Conservation (phyloP, 2,888 invertebrate species). For the Phortica magna region DNA sequence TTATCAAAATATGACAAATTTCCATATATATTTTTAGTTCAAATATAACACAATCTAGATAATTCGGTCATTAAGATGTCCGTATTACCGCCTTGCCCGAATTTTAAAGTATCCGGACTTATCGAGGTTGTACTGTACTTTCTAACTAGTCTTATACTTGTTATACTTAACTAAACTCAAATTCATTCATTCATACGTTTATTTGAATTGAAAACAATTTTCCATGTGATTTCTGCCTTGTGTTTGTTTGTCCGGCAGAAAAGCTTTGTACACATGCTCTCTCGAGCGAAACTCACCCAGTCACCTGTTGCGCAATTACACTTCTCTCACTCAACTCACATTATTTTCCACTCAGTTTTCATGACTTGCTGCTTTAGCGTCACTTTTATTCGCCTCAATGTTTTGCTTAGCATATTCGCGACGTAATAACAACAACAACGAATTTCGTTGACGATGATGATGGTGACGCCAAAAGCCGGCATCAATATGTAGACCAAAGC, state of each 20-base stretch:
- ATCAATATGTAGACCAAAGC: not conserved
- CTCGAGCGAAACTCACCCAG: not conserved
- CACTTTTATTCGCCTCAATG: constrained; percentile 10
- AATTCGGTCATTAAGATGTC: too few species aligned
- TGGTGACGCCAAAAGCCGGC: constrained; percentile 15
- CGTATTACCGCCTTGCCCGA: too few species aligned
- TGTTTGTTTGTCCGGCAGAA: not conserved
- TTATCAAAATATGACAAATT: too few species aligned
- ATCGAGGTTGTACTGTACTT: too few species aligned
- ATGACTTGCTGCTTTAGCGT: not conserved
- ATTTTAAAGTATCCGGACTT: too few species aligned
- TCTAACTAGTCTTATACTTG: too few species aligned
- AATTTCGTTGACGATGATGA: not conserved
- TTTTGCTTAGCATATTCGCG: constrained; percentile 30
- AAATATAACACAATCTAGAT: too few species aligned
- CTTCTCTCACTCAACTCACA: not conserved
- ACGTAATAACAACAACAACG: constrained; percentile 8
- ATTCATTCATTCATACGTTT: not conserved
- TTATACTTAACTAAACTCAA: too few species aligned
- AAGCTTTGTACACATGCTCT: not conserved
- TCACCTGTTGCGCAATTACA: not conserved
- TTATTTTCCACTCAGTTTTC: constrained; percentile 14
- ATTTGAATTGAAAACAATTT: not conserved
- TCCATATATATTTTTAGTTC: too few species aligned
- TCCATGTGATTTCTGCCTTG: not conserved